These are phyloP conservation scores for Chloroceryle inda DNA, from an alignment of 2,797 vertebrate genomes.

Conservation along the genomic window DNA sequence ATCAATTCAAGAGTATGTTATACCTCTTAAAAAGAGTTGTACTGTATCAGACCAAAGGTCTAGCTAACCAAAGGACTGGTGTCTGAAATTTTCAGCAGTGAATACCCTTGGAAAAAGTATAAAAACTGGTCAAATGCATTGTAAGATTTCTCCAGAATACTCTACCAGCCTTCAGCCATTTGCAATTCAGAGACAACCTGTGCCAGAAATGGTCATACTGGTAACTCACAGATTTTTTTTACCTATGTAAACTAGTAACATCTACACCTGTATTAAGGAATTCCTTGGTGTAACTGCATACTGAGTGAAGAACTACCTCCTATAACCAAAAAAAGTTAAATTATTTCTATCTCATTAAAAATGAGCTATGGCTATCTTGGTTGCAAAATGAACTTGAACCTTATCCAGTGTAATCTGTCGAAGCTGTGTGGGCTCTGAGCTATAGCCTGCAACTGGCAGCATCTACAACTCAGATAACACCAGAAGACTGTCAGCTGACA, in stretches of 20 bases:
- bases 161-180: neutral
- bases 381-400: neutral
- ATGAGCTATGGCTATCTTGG: neutral
- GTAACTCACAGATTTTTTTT: neutral
- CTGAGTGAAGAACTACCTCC: neutral
- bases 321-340: neutral
- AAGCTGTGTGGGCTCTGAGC: neutral
- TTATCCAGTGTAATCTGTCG: neutral
- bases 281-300: neutral
- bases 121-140: neutral
- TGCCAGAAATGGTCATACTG: neutral
- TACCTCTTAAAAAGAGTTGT: neutral
- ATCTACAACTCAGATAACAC: neutral
- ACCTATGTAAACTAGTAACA: neutral
- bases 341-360: neutral
- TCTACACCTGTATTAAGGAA: neutral
- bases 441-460: neutral
- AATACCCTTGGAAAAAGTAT: neutral
- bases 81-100: neutral
- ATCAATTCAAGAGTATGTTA: neutral
- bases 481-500: neutral
- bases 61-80: neutral
- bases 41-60: neutral
- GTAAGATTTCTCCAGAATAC: neutral
- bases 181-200: neutral